Evolutionary conservation across 2,888 invertebrate species (phyloP).

Genomic region (Cheilosia soror): DNA sequence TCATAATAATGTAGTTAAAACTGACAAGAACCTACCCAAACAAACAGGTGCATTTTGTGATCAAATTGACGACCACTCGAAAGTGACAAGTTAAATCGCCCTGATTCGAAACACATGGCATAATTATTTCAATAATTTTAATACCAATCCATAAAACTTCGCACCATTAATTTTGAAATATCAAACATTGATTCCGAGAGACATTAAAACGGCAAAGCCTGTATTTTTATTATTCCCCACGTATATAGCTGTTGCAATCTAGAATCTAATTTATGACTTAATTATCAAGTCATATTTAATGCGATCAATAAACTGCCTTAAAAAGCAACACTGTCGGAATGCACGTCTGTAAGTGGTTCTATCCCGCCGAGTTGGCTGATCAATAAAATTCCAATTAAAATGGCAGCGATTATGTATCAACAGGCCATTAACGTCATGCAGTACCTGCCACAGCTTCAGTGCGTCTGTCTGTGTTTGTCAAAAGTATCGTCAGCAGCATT

Average conservation of each 20-base stretch:
- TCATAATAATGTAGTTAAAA: too few species aligned
- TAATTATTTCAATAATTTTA: too few species aligned
- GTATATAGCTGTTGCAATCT: slow-evolving; percentile 38
- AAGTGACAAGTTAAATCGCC: too few species aligned
- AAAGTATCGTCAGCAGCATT: slow-evolving; percentile 26
- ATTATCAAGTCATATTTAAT: slow-evolving; percentile 84
- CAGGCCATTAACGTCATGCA: slow-evolving; percentile 84
- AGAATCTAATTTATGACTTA: slow-evolving; percentile 83
- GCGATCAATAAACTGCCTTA: slow-evolving; percentile 85
- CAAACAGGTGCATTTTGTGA: too few species aligned
- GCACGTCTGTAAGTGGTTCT: slow-evolving; percentile 44
- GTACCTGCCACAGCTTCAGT: slow-evolving; percentile 81
- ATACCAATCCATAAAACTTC: slow-evolving; percentile 80
- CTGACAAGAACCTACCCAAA: too few species aligned
- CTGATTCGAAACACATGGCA: too few species aligned
- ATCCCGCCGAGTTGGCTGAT: slow-evolving; percentile 52
- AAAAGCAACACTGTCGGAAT: slow-evolving; percentile 80
- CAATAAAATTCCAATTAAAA: slow-evolving; percentile 84
- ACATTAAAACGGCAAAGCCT: slow-evolving; percentile 38
- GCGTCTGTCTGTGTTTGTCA: slow-evolving; percentile 36
- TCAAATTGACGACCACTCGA: too few species aligned
- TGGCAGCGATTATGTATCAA: slow-evolving; percentile 84
- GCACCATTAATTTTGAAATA: slow-evolving; percentile 8
- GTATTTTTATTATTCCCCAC: slow-evolving; percentile 33
- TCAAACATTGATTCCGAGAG: slow-evolving; percentile 20